Conservation (phyloP, 2,797 vertebrate species). For the Paramormyrops hopkinsi region DNA sequence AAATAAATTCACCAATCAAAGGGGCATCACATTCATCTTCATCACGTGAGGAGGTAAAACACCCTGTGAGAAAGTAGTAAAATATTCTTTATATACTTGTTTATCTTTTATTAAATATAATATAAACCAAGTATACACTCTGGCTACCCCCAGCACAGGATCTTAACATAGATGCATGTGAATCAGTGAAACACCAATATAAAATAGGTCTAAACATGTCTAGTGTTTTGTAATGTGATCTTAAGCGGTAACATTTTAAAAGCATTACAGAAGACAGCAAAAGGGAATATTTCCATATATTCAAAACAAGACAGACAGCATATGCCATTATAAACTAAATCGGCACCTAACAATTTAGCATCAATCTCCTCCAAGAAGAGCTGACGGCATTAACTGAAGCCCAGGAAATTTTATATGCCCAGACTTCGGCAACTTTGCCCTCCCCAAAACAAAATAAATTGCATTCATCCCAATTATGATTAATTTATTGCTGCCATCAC, state of each 20-base stretch:
- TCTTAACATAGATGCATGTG: constrained; percentile 62
- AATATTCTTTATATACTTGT: constrained; percentile 46
- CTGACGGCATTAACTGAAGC: neutral
- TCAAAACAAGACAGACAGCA: constrained; percentile 48
- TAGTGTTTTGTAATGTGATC: constrained; percentile 68
- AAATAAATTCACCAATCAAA: neutral
- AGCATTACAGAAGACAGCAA: constrained; percentile 39
- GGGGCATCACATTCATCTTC: constrained; percentile 36
- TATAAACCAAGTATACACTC: constrained; percentile 59
- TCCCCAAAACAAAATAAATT: constrained; percentile 12
- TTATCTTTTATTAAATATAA: constrained; percentile 49
- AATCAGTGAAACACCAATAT: constrained; percentile 74
- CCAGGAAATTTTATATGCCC: neutral
- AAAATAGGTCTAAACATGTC: constrained; percentile 71
- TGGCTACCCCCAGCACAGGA: constrained; percentile 69
- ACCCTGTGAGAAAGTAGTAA: constrained; percentile 42
- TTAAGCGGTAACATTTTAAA: constrained; percentile 51
- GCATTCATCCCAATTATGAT: constrained; percentile 46
- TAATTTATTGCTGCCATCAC: constrained; percentile 60
- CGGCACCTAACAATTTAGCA: neutral
- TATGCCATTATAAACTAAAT: constrained; percentile 39
- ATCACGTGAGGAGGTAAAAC: constrained; percentile 47
- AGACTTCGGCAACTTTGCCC: constrained; percentile 25
- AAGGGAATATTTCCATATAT: constrained; percentile 46
- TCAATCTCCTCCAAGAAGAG: neutral